A percentile compares a stretch with the other conserved stretches of the same genome.
These are phyloP conservation scores for Trissolcus brochymenae DNA, from an alignment of 2,888 invertebrate species.

Conservation along the genomic window DNA sequence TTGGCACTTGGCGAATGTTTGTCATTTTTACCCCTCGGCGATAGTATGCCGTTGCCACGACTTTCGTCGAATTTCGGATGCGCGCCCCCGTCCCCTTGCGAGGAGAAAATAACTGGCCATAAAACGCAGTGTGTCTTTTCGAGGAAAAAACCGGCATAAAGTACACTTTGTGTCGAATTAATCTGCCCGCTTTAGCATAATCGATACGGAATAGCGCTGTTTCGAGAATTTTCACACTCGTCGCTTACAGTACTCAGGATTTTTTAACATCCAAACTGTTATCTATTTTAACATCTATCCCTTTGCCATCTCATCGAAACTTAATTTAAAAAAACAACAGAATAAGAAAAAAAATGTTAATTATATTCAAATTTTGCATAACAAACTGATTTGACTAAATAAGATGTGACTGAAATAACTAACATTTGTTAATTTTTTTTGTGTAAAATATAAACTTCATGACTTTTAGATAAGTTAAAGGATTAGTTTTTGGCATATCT, in stretches of 20 bases:
- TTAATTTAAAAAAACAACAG: too few species aligned
- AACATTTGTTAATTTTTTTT: too few species aligned
- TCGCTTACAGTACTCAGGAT: not conserved
- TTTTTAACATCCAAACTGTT: too few species aligned
- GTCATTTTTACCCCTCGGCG: constrained; percentile 39
- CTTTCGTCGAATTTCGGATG: constrained; percentile 55
- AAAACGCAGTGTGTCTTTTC: constrained; percentile 50
- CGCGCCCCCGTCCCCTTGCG: constrained; percentile 21
- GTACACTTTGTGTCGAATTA: constrained; percentile 54
- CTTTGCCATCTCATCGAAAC: too few species aligned
- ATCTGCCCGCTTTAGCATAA: constrained; percentile 41
- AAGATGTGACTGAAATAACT: too few species aligned
- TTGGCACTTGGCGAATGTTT: constrained; percentile 46
- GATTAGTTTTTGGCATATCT: not conserved
- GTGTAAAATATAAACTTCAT: too few species aligned
- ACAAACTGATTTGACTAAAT: too few species aligned
- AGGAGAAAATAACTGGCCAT: constrained; percentile 48
- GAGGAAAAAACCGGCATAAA: constrained; percentile 37
- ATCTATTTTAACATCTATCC: too few species aligned
- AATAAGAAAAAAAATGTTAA: too few species aligned
- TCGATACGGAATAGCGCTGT: constrained; percentile 26
- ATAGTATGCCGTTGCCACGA: constrained; percentile 38
- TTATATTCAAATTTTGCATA: too few species aligned
- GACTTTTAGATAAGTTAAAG: not conserved
- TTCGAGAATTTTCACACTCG: not conserved